These are phyloP conservation scores for Peromyscus nudipes DNA, from an alignment of 2,797 vertebrate species.

Conservation along the genomic window DNA sequence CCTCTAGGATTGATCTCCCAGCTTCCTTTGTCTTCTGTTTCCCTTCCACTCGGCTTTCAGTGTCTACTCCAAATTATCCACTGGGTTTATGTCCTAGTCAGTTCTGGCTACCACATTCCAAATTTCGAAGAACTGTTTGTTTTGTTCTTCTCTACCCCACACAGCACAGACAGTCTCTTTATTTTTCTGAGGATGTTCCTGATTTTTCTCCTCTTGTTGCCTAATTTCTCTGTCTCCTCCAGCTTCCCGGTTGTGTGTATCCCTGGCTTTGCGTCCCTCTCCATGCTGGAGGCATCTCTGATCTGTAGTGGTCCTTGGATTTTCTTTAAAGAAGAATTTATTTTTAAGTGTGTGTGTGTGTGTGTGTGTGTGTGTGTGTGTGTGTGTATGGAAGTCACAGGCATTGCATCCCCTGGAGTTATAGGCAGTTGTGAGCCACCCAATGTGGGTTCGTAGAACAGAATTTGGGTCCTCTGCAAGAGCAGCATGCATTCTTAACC, in stretches of 20 bases:
- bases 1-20: not conserved
- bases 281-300: not conserved
- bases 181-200: slow-evolving; percentile 27
- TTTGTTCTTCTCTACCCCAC: not conserved
- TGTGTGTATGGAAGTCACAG: not conserved
- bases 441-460: not conserved
- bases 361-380: not conserved
- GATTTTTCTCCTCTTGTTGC: not conserved
- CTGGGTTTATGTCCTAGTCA: slow-evolving; percentile 15
- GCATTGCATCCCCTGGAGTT: not conserved
- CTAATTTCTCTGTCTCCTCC: not conserved
- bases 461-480: not conserved
- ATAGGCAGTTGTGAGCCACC: not conserved
- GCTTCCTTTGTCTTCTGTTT: slow-evolving; percentile 17
- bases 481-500: not conserved
- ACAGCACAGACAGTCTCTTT: not conserved
- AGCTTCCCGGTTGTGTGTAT: not conserved
- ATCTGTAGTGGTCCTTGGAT: slow-evolving; percentile 10
- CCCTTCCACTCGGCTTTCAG: slow-evolving; percentile 2
- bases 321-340: not conserved
- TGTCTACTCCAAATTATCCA: slow-evolving; percentile 38
- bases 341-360: not conserved
- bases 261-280: not conserved
- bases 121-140: slow-evolving; percentile 45
- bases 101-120: slow-evolving; percentile 34